phyloP scores from a whole-genome alignment of 2,113 vertebrate species.

The Struthidea cinerea region DNA sequence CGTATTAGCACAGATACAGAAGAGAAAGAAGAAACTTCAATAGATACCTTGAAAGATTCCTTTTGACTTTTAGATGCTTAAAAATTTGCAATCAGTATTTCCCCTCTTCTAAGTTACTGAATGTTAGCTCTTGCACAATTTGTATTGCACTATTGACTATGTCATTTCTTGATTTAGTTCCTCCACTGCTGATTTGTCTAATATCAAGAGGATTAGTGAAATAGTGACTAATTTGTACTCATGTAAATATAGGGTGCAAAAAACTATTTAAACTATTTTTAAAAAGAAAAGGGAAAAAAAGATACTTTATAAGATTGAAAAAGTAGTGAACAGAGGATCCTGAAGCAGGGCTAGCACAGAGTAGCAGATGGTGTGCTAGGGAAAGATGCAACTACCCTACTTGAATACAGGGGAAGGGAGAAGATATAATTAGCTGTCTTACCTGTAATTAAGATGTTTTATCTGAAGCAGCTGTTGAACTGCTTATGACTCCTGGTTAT shows the following conservation, averaged over 20 bases:
- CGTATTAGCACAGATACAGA: not conserved
- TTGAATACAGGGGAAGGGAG: not conserved
- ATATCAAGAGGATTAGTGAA: not conserved
- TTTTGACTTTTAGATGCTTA: not conserved
- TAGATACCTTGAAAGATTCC: not conserved
- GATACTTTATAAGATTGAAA: not conserved
- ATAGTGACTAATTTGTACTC: not conserved
- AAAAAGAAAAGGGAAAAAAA: not conserved
- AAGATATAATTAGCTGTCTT: slow-evolving; percentile 1
- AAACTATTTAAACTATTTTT: not conserved
- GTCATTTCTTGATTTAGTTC: not conserved
- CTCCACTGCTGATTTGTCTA: not conserved
- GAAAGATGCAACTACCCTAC: not conserved
- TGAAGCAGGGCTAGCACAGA: not conserved
- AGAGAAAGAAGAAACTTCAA: not conserved
- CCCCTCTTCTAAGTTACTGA: not conserved
- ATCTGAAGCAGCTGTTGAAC: slow-evolving; percentile 7
- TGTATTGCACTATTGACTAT: not conserved
- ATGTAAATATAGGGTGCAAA: not conserved
- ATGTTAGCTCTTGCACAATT: not conserved
- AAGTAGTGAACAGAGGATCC: not conserved
- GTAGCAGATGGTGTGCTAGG: not conserved
- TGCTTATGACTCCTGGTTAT: not conserved
- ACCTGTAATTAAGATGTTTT: slow-evolving; percentile 29
- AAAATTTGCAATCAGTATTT: not conserved